phyloP scores from a whole-genome alignment of 2,888 invertebrate genomes.

The Apomyelois bistriatella region DNA sequence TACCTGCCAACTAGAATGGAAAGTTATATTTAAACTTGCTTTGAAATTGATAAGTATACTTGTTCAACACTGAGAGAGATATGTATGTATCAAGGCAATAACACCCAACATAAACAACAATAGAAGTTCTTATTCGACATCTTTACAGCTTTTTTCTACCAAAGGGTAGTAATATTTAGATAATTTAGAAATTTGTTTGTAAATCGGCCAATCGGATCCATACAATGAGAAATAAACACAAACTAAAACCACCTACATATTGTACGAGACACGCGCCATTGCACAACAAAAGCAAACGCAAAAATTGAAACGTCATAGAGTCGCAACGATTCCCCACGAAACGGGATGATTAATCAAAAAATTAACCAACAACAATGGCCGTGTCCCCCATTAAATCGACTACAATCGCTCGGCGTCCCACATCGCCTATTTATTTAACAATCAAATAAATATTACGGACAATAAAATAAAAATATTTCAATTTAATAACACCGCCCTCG shows the following conservation, averaged over 20 bases:
- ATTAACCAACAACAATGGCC: conserved; percentile 74
- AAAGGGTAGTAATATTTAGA: too few species aligned
- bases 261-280: conserved; percentile 24
- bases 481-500: conserved; percentile 70
- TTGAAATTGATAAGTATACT: too few species aligned
- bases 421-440: conserved; percentile 77
- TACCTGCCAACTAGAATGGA: too few species aligned
- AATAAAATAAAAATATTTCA: conserved; percentile 79
- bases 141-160: too few species aligned
- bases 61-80: too few species aligned
- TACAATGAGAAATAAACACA: neutral
- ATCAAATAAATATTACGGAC: conserved; percentile 79
- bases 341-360: conserved; percentile 78
- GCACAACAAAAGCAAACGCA: conserved; percentile 27
- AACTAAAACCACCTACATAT: conserved; percentile 12
- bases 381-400: conserved; percentile 64
- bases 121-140: too few species aligned
- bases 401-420: conserved; percentile 73
- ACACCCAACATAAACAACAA: too few species aligned
- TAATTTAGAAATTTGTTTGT: too few species aligned
- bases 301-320: conserved; percentile 59
- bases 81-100: too few species aligned
- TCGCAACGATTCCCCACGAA: conserved; percentile 56
- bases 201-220: too few species aligned
- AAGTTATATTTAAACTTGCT: too few species aligned